A percentile compares a stretch with the other conserved stretches of the same genome.
phyloP scores from a whole-genome alignment of 35 echinoderm and acorn worm species.

The Heliocidaris tuberculata region DNA sequence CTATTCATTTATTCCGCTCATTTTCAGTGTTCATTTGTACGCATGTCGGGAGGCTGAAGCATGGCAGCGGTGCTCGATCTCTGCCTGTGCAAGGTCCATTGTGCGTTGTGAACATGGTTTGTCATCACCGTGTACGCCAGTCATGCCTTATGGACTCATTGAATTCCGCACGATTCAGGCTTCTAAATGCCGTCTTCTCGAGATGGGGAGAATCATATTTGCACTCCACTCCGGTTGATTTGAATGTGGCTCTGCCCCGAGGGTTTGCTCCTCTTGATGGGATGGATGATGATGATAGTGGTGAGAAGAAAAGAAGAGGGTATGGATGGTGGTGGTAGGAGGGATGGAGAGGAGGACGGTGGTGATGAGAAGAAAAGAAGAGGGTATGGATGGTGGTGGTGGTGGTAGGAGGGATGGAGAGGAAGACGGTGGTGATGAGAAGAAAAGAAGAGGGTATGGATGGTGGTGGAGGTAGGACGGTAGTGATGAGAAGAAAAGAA shows the following conservation, averaged over 20 bases:
- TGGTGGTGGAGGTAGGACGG: background rate
- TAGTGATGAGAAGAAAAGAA: no score
- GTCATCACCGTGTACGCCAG: background rate
- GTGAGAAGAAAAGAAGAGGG: background rate
- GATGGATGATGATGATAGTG: background rate
- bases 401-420: background rate
- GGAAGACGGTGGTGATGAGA: background rate
- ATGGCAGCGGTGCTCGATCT: background rate
- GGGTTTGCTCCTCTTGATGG: background rate
- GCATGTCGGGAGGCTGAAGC: background rate
- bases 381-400: background rate
- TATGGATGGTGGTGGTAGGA: background rate
- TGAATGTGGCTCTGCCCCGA: slow-evolving; percentile 17
- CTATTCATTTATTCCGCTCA: background rate
- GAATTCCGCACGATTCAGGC: background rate
- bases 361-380: background rate
- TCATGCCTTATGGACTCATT: slow-evolving; percentile 5
- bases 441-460: background rate
- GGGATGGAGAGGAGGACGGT: background rate
- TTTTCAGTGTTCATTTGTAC: background rate
- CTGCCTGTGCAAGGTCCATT: background rate
- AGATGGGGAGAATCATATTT: slow-evolving; percentile 25
- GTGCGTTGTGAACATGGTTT: background rate
- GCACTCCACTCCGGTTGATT: slow-evolving; percentile 27
- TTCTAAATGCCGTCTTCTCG: background rate